Evolutionary conservation across 2,888 invertebrate genomes (phyloP), one percentile per base, ranked within the genome.

Genomic region (Pollenia amentaria): DNA sequence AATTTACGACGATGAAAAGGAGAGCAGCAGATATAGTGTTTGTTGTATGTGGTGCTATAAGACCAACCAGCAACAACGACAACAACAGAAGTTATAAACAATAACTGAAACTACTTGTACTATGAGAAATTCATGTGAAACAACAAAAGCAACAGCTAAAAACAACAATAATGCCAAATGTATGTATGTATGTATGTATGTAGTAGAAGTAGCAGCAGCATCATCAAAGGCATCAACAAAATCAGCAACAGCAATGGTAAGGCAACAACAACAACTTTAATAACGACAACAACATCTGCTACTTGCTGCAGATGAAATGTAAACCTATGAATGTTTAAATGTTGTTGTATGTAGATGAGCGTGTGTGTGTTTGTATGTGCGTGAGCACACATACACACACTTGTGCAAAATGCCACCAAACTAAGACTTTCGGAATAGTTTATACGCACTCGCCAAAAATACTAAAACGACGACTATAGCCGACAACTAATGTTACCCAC

Each of bases 381-480:
- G 10, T 14, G 18, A 29, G 18, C 11, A 69, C n/a, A 42, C 10
- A 44, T 14, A 67, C 42, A 73, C 16, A 55, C 38, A 46, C 46
- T 57, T 38, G 21, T 64, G 64, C 8, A 40, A 51, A 48, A 78
- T 51, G 57, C 57, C 69, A 85, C 72, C 78, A 64, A 84, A 79
- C 57, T 70, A 79, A 83, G 67, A 38, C 67, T 84, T 51, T 75
- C 42, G 65, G 51, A 77, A 83, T 82, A 86, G 82, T 82, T 86
- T 82, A 80, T 87, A 87, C 84, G 87, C 87, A 87, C 77, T 87
- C 87, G 79, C 84, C 84, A 11, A 84, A 87, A 87, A 80, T 75
- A 57, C 62, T 64, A 72, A 80, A 80, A 55, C 57, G 65, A 80
- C 55, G 65, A 73, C 53, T 46, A 38, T 10, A 72, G 64, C 72